Percentiles rank a stretch among this genome's conserved stretches.
Evolutionary conservation across 2,797 vertebrate genomes (phyloP).

Genomic region (Pelodytes ibericus): DNA sequence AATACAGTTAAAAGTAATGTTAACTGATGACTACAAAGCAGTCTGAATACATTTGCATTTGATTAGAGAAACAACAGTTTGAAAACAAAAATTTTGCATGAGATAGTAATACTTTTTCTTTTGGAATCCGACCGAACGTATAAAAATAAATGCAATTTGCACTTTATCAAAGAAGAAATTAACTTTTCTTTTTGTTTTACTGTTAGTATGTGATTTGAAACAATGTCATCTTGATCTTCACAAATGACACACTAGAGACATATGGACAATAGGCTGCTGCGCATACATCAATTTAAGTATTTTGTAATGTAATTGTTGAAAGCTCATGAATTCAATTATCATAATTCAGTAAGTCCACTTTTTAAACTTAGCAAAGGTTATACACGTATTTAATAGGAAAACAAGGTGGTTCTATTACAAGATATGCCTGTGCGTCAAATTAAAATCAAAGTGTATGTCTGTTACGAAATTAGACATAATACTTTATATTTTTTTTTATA

Average conservation of each 20-base stretch:
- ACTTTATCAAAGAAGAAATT: neutral
- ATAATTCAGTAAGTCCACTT: neutral
- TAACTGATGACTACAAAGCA: slow-evolving; percentile 65
- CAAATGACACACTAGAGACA: neutral
- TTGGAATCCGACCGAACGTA: neutral
- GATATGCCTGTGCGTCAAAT: too few species aligned
- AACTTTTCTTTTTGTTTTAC: neutral
- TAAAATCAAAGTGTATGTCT: too few species aligned
- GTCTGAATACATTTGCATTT: slow-evolving; percentile 67
- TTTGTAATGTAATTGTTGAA: neutral
- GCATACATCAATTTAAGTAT: neutral
- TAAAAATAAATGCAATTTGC: neutral
- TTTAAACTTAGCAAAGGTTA: too few species aligned
- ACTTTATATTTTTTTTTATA: too few species aligned
- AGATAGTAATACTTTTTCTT: slow-evolving; percentile 10
- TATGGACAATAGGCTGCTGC: neutral
- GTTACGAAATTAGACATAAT: too few species aligned
- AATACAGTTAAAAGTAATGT: slow-evolving; percentile 67
- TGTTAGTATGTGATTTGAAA: neutral
- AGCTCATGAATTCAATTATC: too few species aligned
- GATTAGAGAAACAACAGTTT: slow-evolving; percentile 58
- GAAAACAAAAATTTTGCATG: slow-evolving; percentile 47
- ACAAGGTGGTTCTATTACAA: too few species aligned
- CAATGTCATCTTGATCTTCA: neutral
- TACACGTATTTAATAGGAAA: too few species aligned